Base-by-base conservation (phyloP, 2,888 invertebrate species). In the Limnephilus marmoratus region DNA sequence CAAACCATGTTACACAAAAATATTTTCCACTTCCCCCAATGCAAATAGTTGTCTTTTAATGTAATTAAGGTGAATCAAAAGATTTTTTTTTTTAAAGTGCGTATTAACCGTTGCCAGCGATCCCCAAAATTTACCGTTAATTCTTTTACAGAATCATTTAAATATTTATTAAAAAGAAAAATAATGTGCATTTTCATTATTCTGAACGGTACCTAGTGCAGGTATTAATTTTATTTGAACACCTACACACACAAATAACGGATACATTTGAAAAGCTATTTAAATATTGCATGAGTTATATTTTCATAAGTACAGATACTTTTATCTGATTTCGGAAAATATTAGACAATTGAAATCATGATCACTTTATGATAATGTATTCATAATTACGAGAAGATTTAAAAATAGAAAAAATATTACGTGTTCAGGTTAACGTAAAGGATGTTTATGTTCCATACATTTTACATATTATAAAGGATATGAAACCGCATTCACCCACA, bases 401-500 rank as follows among this genome's bases (percentile, higher is more conserved):
- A 68, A n/a, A 68, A 68, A 68, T 24, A 53, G 15, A 53, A 18
- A 68, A 68, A 68, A 68, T 68, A 24, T 9, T 68, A 68, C 24
- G 68, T 68, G 24, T 68, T 68, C 24, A 68, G 24, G 68, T 68
- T 68, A 18, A 68, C 0, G 68, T 68, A 68, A n/a, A 68, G 68
- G 7, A 68, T 68, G 68, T 68, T 68, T 68, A 24, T 68, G 24
- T 68, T 68, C 68, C 68, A 68, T 7, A 68, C 68, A 68, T 68
- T 68, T 24, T 68, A 68, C 24, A 5, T 45, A 45, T 7, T 24
- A 68, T 9, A 68, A n/a, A 9, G 68, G 68, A 68, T 34, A 82
- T 82, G 82, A 34, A 82, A 68, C 68, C 68, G 68, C 68, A 68
- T 18, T 80, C 41, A 89, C 88, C 80, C 80, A 89, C 88, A 41